phyloP scores from a whole-genome alignment of 2,888 invertebrate genomes.

The Orthosia incerta region DNA sequence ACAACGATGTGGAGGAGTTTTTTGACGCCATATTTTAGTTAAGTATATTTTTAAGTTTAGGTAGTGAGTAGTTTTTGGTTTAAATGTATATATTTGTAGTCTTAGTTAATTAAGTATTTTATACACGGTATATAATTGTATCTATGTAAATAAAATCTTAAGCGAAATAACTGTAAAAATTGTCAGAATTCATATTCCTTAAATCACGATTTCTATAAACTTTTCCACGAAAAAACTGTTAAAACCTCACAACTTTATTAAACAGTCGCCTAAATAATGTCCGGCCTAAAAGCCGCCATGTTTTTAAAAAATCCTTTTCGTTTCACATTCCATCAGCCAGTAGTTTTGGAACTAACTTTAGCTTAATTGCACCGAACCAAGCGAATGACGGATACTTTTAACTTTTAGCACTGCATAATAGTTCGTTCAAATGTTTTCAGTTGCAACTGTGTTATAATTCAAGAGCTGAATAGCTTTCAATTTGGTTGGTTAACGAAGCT shows the following conservation, averaged over 20 bases:
- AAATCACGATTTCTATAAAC: not conserved
- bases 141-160: too few relatives aligned
- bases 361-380: constrained; percentile 56
- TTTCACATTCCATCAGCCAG: constrained; percentile 9
- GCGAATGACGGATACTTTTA: constrained; percentile 57
- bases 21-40: too few relatives aligned
- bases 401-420: constrained; percentile 40
- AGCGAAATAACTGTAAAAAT: too few relatives aligned
- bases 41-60: too few relatives aligned
- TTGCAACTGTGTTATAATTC: constrained; percentile 62
- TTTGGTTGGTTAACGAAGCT: constrained; percentile 23
- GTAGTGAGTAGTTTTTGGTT: too few relatives aligned
- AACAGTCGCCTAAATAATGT: not conserved
- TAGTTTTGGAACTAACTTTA: constrained; percentile 45
- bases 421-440: constrained; percentile 57
- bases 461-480: constrained; percentile 45
- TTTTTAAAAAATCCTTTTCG: constrained; percentile 33
- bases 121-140: too few relatives aligned
- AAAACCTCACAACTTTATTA: not conserved
- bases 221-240: not conserved
- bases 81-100: too few relatives aligned
- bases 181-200: too few relatives aligned
- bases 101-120: too few relatives aligned
- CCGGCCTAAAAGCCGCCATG: not conserved
- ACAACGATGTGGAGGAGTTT: too few relatives aligned